phyloP scores from a whole-genome alignment of 2,888 invertebrate genomes.

The Brenthis ino region DNA sequence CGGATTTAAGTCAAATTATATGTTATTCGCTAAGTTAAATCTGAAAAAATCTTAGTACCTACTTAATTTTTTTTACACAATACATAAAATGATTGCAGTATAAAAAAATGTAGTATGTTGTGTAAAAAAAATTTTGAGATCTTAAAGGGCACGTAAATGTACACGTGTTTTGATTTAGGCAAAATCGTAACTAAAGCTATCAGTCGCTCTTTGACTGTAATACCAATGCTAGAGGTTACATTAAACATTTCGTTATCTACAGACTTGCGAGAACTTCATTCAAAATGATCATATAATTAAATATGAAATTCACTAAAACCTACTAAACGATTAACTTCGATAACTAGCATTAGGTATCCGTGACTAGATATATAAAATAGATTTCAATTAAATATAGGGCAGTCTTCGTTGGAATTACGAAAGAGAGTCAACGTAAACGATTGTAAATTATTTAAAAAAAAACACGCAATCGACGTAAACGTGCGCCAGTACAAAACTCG shows the following conservation, averaged over 20 bases:
- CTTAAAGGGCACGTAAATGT: constrained; percentile 3
- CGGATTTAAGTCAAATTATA: too few relatives aligned
- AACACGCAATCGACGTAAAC: constrained; percentile 64
- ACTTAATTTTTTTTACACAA: background rate
- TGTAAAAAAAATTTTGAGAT: too few relatives aligned
- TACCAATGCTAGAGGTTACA: constrained; percentile 9
- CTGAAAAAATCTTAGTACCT: background rate
- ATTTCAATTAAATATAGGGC: constrained; percentile 81
- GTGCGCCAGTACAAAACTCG: constrained; percentile 58
- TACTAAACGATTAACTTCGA: constrained; percentile 58
- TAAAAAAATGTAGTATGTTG: background rate
- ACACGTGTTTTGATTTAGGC: constrained; percentile 11
- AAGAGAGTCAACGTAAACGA: constrained; percentile 72
- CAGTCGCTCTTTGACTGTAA: constrained; percentile 16
- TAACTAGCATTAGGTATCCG: constrained; percentile 75
- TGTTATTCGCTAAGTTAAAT: too few relatives aligned
- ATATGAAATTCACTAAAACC: constrained; percentile 53
- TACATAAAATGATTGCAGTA: background rate
- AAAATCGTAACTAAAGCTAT: constrained; percentile 17
- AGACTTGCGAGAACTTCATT: constrained; percentile 7
- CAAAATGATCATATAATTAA: constrained; percentile 5
- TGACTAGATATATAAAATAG: constrained; percentile 81
- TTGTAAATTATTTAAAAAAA: constrained; percentile 67
- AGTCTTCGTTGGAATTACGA: constrained; percentile 81
- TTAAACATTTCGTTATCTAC: constrained; percentile 10